phyloP scores from a whole-genome alignment of 2,113 vertebrate genomes.

The Phasianus colchicus region DNA sequence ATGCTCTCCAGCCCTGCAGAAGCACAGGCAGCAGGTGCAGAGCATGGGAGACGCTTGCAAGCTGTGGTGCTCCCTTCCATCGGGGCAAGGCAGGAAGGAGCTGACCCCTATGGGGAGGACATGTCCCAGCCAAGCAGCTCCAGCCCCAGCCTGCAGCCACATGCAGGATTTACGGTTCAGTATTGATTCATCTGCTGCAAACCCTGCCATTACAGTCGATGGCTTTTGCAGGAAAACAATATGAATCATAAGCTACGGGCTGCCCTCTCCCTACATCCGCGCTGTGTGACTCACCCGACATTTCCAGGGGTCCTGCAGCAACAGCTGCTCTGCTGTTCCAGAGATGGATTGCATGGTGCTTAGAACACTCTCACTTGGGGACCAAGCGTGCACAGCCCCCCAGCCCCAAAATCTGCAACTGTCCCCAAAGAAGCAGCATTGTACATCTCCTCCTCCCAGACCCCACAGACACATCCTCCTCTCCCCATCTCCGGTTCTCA shows the following conservation, averaged over 20 bases:
- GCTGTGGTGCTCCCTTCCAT: too few species aligned
- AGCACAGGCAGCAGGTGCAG: neutral
- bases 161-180: neutral
- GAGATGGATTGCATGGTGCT: rapidly evolving
- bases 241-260: slow-evolving; percentile 66
- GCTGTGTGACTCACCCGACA: slow-evolving; percentile 43
- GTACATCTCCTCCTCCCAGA: rapidly evolving
- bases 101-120: neutral
- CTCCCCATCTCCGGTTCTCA: neutral
- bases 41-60: neutral
- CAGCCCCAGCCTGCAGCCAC: neutral
- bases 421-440: neutral
- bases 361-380: neutral
- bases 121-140: rapidly evolving
- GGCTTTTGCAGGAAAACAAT: slow-evolving; percentile 58
- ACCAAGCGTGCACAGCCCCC: rapidly evolving
- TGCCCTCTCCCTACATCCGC: neutral
- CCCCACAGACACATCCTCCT: neutral
- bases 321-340: neutral
- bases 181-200: slow-evolving; percentile 40
- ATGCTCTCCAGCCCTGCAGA: neutral
- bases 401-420: neutral
- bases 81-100: neutral
- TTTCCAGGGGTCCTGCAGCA: neutral
- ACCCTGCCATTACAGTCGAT: slow-evolving; percentile 29